Base-by-base conservation (phyloP, 1,140 invertebrate genomes). In the Lycorma delicatula region DNA sequence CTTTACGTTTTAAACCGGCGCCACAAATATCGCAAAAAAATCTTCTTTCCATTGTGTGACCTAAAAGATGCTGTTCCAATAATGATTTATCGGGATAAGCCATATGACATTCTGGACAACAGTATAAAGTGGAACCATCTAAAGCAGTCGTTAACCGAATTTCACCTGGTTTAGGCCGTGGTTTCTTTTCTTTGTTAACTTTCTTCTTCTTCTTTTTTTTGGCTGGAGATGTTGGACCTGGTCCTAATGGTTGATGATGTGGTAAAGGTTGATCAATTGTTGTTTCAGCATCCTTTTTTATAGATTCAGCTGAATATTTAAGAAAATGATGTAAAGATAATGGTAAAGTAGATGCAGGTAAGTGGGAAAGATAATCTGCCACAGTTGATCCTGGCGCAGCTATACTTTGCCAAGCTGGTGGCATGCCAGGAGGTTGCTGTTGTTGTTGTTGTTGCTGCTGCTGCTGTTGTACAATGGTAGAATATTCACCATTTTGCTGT, bases 171-270 rank as follows among this genome's bases (percentile, higher is more conserved):
- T 88, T 88, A 0, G 87, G 85, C 34, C 86, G 72, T 0, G 84
- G 84, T 64, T 90, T 89, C 62, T 88, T 86, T 63, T 88, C 86
- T 66, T 88, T 88, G 16, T 80, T 77, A 0, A 77, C 74, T 72
- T 87, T 87, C 79, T 89, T 89, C 71, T 89, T 89, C 67, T 89
- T 89, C 72, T 89, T 89, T 68, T 87, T 89, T 64, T 86, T 87
- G n/a, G 75, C 76, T 3, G 76, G 71, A 67, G 13, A 73, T 68
- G 46, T 70, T 70, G 0, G 73, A 68, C 34, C 70, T 66, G 34
- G 67, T 60, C 55, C 63, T 64, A 29, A 63, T 55, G 20, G 50
- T 52, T 60, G 65, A 28, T 25, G n/a, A 52, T 29, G 53, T 22
- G 41, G 54, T 51, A 28, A 34, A 12, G 23, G 50, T 6, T 38